phyloP scores from a whole-genome alignment of 2,888 invertebrate species.

The Blomia tropicalis region DNA sequence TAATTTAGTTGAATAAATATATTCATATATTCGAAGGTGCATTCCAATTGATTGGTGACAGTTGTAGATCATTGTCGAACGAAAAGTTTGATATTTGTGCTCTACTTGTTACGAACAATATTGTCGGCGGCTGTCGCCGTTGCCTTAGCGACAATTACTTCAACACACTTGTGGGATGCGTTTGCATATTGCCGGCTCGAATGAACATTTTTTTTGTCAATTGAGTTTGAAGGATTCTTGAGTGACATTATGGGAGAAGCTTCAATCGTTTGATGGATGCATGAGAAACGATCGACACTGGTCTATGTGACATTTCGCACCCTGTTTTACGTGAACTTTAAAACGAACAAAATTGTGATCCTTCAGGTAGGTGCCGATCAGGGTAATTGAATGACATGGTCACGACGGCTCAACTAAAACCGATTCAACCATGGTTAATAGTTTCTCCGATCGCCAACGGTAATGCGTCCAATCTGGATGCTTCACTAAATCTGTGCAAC shows the following conservation, averaged over 20 bases:
- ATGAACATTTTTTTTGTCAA: no score
- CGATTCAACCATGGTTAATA: background rate
- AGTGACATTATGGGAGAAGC: no score
- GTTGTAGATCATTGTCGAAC: no score
- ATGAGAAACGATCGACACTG: background rate
- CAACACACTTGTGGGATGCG: no score
- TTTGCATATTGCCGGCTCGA: no score
- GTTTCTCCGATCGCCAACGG: background rate
- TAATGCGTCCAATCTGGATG: background rate
- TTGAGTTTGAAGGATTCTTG: no score
- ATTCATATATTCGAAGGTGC: no score
- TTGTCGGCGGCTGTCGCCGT: background rate
- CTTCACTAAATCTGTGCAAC: background rate
- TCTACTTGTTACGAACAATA: slow-evolving; percentile 9
- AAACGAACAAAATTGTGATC: background rate
- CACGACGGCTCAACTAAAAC: no score
- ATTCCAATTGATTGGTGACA: no score
- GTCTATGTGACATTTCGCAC: background rate
- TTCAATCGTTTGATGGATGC: background rate
- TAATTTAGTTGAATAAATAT: no score
- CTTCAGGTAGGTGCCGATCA: background rate
- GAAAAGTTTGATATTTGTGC: slow-evolving; percentile 9
- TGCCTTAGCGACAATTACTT: background rate
- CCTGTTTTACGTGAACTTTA: background rate
- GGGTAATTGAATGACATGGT: background rate